phyloP scores from a whole-genome alignment of 2,888 invertebrate genomes.

The Lycaena phlaeas region DNA sequence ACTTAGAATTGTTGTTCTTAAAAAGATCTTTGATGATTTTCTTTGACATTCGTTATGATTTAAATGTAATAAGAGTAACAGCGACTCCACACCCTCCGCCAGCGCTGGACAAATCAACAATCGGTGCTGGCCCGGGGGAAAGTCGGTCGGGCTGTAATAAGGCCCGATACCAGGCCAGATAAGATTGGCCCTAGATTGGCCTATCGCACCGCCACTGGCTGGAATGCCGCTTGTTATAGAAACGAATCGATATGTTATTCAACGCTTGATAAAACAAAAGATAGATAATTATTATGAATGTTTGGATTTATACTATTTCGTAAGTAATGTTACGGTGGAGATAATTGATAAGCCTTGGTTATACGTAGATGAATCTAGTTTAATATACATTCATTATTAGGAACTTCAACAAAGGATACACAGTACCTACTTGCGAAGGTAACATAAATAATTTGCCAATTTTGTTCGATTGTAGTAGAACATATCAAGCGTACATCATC shows the following conservation, averaged over 20 bases:
- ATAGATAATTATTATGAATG: background rate
- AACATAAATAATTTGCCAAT: too few species aligned
- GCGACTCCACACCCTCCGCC: slow-evolving; percentile 7
- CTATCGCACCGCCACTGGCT: slow-evolving; percentile 2
- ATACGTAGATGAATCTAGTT: too few species aligned
- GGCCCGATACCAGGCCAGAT: slow-evolving; percentile 42
- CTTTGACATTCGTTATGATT: too few species aligned
- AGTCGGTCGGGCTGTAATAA: slow-evolving; percentile 57
- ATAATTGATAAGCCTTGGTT: too few species aligned
- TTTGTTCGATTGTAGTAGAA: too few species aligned
- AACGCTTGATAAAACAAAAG: slow-evolving; percentile 2
- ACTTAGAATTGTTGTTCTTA: too few species aligned
- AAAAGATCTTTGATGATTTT: too few species aligned
- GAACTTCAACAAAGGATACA: too few species aligned
- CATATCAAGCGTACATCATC: too few species aligned
- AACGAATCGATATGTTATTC: slow-evolving; percentile 8
- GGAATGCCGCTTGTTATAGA: slow-evolving; percentile 6
- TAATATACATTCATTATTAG: too few species aligned
- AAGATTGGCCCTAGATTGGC: slow-evolving; percentile 32
- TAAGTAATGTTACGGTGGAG: background rate
- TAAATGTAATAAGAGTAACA: slow-evolving; percentile 1
- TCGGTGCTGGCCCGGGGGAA: slow-evolving; percentile 39
- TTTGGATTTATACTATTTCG: background rate
- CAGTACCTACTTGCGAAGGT: too few species aligned
- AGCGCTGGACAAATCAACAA: slow-evolving; percentile 11